Percentiles rank a stretch among this genome's conserved stretches.
Evolutionary conservation across 2,888 invertebrate genomes (phyloP).

Genomic region (Drosophila testacea): DNA sequence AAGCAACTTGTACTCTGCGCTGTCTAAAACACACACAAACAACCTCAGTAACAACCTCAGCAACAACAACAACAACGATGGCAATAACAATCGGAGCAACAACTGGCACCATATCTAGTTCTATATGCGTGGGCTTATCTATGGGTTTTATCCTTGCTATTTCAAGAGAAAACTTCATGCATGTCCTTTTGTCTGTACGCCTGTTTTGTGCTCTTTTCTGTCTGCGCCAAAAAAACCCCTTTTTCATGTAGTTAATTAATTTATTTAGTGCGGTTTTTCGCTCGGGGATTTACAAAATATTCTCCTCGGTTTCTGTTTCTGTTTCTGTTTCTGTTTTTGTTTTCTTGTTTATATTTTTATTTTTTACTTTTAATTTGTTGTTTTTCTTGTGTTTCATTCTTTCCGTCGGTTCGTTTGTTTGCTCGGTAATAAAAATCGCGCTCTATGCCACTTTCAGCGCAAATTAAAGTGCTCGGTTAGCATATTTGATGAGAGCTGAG

Average conservation of each 20-base stretch:
- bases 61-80: conserved; percentile 11
- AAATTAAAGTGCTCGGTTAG: conserved; percentile 47
- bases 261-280: conserved; percentile 81
- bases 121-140: conserved; percentile 48
- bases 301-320: conserved; percentile 36
- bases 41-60: conserved; percentile 18
- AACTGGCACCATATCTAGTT: conserved; percentile 41
- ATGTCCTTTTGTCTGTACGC: conserved; percentile 43
- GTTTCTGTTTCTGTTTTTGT: conserved; percentile 18
- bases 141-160: conserved; percentile 30
- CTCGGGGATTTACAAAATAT: conserved; percentile 74
- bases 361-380: conserved; percentile 36
- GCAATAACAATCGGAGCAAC: conserved; percentile 22
- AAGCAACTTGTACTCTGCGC: conserved; percentile 55
- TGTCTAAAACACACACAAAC: conserved; percentile 46
- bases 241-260: conserved; percentile 82
- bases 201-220: conserved; percentile 34
- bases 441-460: conserved; percentile 34
- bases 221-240: conserved; percentile 47
- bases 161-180: conserved; percentile 42
- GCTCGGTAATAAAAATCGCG: conserved; percentile 34
- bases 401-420: conserved; percentile 32
- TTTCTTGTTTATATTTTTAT: conserved; percentile 29
- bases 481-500: conserved; percentile 28
- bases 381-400: conserved; percentile 12